Percentiles rank a stretch among this genome's conserved stretches.
Conservation (phyloP, 2,797 vertebrate species). For the Pangasius krempfi region DNA sequence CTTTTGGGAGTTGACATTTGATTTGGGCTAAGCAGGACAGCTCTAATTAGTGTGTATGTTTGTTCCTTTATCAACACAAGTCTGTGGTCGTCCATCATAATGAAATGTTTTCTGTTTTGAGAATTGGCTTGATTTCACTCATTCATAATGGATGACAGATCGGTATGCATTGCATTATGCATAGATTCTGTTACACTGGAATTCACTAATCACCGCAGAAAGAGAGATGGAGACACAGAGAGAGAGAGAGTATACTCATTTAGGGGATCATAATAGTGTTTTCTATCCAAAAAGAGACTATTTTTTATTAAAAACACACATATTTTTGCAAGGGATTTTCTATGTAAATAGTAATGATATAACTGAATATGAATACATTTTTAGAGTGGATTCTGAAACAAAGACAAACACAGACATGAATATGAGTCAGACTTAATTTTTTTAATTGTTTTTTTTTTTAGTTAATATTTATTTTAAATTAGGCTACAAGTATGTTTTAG, state of each 20-base stretch:
- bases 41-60: conserved; percentile 15
- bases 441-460: neutral
- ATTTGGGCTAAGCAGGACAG: conserved; percentile 21
- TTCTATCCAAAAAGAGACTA: neutral
- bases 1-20: conserved; percentile 29
- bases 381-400: neutral
- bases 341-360: neutral
- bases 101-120: conserved; percentile 26
- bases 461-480: neutral
- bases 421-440: neutral
- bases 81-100: conserved; percentile 26
- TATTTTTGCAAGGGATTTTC: neutral
- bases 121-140: conserved; percentile 9
- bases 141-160: conserved; percentile 40
- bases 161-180: conserved; percentile 37
- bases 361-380: neutral
- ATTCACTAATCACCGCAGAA: conserved; percentile 3
- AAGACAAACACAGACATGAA: neutral
- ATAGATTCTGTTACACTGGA: conserved; percentile 15
- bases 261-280: neutral
- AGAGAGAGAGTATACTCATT: neutral
- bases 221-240: neutral
- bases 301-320: neutral
- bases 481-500: neutral
- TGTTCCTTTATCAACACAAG: conserved; percentile 6